Evolutionary conservation across 2,113 vertebrate species (phyloP).

Genomic region (Oxyruncus cristatus): DNA sequence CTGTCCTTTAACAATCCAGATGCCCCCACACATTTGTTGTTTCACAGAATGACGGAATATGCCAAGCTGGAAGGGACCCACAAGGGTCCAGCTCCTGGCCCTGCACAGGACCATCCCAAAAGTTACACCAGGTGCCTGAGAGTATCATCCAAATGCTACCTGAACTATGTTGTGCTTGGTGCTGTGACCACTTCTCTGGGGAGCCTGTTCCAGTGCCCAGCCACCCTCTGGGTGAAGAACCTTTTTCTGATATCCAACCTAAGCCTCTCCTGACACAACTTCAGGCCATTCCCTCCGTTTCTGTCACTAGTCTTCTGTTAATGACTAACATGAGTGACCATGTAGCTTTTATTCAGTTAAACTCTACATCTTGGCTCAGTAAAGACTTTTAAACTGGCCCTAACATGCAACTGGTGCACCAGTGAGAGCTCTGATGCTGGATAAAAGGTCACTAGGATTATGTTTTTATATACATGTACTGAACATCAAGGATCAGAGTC

Average conservation of each 20-base stretch:
- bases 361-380: neutral
- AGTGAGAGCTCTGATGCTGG: neutral
- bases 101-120: neutral
- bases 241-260: neutral
- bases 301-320: neutral
- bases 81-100: neutral
- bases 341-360: neutral
- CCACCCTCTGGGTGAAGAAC: neutral
- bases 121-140: neutral
- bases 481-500: neutral
- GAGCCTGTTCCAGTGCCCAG: neutral
- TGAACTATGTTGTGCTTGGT: neutral
- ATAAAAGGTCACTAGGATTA: neutral
- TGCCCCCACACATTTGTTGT: neutral
- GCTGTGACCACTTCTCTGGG: neutral
- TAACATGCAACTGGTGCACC: neutral
- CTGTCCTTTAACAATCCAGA: neutral
- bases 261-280: neutral
- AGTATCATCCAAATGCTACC: neutral
- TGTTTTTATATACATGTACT: neutral
- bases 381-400: neutral
- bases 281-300: neutral
- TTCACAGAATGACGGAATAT: neutral
- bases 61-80: neutral
- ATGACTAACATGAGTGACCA: rapidly evolving